Evolutionary conservation across 2,888 invertebrate species (phyloP), one percentile per base, ranked within the genome.

Genomic region (Leucophora obtusa): DNA sequence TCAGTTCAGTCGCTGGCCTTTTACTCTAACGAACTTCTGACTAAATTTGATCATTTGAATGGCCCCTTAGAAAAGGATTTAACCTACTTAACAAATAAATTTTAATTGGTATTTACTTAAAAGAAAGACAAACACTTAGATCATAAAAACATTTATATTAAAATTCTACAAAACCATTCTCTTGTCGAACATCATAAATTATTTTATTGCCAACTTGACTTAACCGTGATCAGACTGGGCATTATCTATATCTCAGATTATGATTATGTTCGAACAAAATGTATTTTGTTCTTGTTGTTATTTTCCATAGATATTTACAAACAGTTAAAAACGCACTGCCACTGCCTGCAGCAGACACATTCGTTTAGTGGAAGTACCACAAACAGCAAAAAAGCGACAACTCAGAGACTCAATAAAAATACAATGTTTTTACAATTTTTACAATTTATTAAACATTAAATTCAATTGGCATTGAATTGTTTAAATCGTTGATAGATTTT

Each of bases 391-490:
- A 47, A 47, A 47, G 2, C 43, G 2, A n/a, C 43, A 47, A 47
- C 43, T 47, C 43, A 38, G 24, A 62, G 54, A 18, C 62, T 53
- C 54, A 72, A 59, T 77, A 66, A 65, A 68, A 71, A 77, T 60
- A 66, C 59, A 77, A 71, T 59, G 28, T 56, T 62, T 54, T 68
- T 65, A 54, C 59, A 59, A 33, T 56, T 62, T 54, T 68, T 65
- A 54, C 59, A 59, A 33, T 43, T 79, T 79, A 74, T 79, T 79
- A 70, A 66, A 79, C 60, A 74, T 79, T 79, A 54, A 70, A 74
- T 70, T 79, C 70, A 74, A 71, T 74, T 79, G 74, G 56, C 60
- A 79, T 79, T 79, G 74, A 74, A 79, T 79, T 66, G 74, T 74
- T 73, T 8, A 60, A 73, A 79, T 73, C 33, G 51, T 53, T 58